Conservation (phyloP, 2,797 vertebrate species). For the Myiotriccus ornatus region DNA sequence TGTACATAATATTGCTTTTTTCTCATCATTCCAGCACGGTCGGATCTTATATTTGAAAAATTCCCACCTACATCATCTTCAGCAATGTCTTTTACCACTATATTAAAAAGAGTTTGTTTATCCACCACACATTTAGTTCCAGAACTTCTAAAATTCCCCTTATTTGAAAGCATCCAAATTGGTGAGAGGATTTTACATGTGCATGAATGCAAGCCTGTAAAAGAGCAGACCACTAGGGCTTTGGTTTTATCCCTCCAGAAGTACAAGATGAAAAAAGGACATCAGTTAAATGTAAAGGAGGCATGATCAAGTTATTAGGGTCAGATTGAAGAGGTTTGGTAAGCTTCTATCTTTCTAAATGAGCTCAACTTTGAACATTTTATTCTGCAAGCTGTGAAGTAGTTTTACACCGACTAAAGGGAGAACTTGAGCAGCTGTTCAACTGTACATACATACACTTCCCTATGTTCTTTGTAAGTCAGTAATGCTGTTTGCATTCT, state of each 20-base stretch:
- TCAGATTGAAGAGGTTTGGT: neutral
- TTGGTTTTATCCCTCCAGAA: neutral
- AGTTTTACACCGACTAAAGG: neutral
- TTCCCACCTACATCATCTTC: neutral
- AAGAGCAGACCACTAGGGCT: neutral
- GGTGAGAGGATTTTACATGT: neutral
- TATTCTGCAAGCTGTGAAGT: conserved; percentile 2
- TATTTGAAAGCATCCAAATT: neutral
- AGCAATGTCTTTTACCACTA: neutral
- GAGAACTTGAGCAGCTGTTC: neutral
- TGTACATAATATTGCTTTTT: neutral
- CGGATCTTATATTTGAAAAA: neutral
- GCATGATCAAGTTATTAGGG: neutral
- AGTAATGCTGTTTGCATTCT: neutral
- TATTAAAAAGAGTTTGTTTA: neutral
- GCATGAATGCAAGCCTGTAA: neutral
- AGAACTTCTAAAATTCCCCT: neutral
- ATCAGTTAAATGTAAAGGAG: neutral
- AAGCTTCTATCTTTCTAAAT: neutral
- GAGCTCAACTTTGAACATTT: neutral
- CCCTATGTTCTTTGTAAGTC: neutral
- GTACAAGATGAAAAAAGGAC: neutral
- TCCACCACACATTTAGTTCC: neutral
- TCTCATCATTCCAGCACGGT: neutral
- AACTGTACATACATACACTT: neutral